Conservation (phyloP, 1,140 invertebrate genomes). For the Pogonomyrmex barbatus region DNA sequence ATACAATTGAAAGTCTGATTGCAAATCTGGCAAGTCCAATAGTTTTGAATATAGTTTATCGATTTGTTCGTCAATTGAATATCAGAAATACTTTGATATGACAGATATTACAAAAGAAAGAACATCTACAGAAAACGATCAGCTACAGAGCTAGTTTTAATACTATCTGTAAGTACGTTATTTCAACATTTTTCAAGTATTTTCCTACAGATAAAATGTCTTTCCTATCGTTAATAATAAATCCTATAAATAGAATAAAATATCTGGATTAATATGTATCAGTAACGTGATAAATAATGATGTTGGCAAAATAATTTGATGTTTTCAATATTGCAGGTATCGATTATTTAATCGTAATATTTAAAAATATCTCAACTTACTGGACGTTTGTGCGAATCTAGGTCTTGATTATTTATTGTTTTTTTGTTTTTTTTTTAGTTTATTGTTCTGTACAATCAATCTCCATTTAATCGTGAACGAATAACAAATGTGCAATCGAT, state of each 20-base stretch:
- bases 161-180: not conserved
- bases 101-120: not conserved
- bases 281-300: not conserved
- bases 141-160: not conserved
- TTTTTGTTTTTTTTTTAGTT: not conserved
- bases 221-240: not conserved
- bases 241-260: not conserved
- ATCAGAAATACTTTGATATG: not conserved
- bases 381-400: not conserved
- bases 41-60: slow-evolving; percentile 1
- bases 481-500: not conserved
- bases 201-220: not conserved
- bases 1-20: not conserved
- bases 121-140: not conserved
- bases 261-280: not conserved
- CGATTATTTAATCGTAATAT: not conserved
- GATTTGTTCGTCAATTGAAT: not conserved
- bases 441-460: slow-evolving; percentile 2
- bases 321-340: not conserved
- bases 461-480: slow-evolving; percentile 1
- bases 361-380: slow-evolving; percentile 2
- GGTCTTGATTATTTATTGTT: not conserved
- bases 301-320: slow-evolving; percentile 2
- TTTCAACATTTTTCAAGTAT: not conserved
- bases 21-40: not conserved